phyloP scores from a whole-genome alignment of 1,140 invertebrate species.

The Anastrepha ludens region DNA sequence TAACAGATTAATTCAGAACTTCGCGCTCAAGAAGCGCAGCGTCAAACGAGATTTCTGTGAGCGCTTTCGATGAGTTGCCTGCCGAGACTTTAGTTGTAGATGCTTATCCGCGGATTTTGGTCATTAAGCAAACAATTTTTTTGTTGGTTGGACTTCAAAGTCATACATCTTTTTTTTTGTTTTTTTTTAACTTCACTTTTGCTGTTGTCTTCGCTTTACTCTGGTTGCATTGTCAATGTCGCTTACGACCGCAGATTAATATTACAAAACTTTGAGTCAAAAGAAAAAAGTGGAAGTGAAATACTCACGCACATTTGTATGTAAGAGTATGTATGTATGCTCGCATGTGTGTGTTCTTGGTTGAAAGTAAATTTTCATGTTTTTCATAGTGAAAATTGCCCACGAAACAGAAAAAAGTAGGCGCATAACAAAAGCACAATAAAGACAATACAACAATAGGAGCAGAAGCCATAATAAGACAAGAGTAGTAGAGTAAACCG shows the following conservation, averaged over 20 bases:
- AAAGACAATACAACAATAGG: neutral
- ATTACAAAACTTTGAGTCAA: conserved; percentile 23
- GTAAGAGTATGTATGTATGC: neutral
- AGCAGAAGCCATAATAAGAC: conserved; percentile 45
- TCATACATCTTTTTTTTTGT: neutral
- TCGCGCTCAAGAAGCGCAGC: neutral
- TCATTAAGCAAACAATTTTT: neutral
- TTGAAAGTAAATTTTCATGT: conserved; percentile 47
- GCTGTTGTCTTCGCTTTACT: neutral
- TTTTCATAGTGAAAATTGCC: conserved; percentile 23
- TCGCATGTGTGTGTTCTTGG: neutral
- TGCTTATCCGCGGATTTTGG: conserved; percentile 14
- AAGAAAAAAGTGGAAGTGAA: conserved; percentile 46
- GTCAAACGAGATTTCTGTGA: neutral
- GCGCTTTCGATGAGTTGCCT: neutral
- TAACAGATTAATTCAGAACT: neutral
- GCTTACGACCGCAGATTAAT: conserved; percentile 20
- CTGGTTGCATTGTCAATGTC: neutral
- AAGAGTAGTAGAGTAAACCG: neutral
- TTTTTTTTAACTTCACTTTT: neutral
- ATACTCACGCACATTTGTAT: neutral
- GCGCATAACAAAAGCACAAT: conserved; percentile 2
- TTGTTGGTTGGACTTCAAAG: neutral
- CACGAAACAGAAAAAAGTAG: conserved; percentile 18
- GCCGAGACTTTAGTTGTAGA: neutral